phyloP scores from a whole-genome alignment of 2,113 vertebrate species.

The Panthera tigris region DNA sequence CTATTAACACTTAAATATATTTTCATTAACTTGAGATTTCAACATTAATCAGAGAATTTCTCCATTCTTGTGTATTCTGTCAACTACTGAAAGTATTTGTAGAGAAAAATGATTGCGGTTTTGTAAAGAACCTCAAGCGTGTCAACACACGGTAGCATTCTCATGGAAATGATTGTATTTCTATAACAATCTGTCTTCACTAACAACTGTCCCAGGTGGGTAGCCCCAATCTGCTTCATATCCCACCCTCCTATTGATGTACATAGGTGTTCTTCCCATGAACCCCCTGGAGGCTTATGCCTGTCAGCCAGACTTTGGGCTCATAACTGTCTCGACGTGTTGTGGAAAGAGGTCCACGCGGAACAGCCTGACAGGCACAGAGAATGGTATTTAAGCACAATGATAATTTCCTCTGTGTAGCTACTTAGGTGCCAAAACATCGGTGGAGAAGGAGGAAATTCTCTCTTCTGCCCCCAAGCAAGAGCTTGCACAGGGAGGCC shows the following conservation, averaged over 20 bases:
- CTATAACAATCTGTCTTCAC: neutral
- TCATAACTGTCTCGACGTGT: neutral
- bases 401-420: neutral
- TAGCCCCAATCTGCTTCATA: neutral
- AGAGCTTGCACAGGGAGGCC: neutral
- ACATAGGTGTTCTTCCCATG: neutral
- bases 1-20: neutral
- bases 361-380: neutral
- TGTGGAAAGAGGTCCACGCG: neutral
- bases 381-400: neutral
- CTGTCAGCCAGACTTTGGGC: neutral
- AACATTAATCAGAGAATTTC: neutral
- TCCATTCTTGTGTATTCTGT: neutral
- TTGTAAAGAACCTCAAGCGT: neutral
- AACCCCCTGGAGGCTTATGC: neutral
- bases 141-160: neutral
- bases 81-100: neutral
- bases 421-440: neutral
- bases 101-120: neutral
- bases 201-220: neutral
- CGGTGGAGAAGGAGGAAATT: neutral
- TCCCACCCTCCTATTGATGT: neutral
- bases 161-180: neutral
- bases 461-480: neutral
- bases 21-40: neutral